phyloP scores from a whole-genome alignment of 2,113 vertebrate genomes.

The Sterna hirundo region DNA sequence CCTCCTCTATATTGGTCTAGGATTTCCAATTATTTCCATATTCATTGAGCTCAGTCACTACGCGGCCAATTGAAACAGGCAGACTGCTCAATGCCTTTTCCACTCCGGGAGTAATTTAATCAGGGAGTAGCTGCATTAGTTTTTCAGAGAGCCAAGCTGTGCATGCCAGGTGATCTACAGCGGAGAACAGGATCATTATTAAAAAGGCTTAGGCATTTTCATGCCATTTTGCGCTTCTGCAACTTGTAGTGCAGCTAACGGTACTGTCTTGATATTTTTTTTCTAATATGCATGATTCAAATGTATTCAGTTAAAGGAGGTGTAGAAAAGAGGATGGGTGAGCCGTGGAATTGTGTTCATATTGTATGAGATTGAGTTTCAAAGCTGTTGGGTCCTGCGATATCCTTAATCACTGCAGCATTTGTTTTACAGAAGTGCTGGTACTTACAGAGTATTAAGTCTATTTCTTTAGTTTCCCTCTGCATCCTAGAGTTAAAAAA shows the following conservation, averaged over 20 bases:
- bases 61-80: not conserved
- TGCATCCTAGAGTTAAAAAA: not conserved
- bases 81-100: constrained; percentile 33
- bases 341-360: not conserved
- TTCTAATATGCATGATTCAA: not conserved
- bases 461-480: not conserved
- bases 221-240: not conserved
- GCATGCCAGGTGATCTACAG: not conserved
- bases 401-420: not conserved
- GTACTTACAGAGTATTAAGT: not conserved
- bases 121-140: not conserved
- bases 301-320: not conserved
- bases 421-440: not conserved
- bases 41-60: not conserved
- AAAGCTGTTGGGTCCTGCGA: not conserved
- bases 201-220: not conserved
- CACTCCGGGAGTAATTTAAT: constrained; percentile 24
- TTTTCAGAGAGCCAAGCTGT: not conserved
- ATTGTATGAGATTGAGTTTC: not conserved
- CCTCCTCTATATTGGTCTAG: not conserved
- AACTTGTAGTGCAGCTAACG: not conserved
- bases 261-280: not conserved
- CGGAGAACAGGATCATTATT: not conserved
- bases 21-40: constrained; percentile 37
- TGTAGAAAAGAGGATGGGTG: not conserved